Base-by-base conservation (phyloP, 2,797 vertebrate genomes). In the Pangasius krempfi region DNA sequence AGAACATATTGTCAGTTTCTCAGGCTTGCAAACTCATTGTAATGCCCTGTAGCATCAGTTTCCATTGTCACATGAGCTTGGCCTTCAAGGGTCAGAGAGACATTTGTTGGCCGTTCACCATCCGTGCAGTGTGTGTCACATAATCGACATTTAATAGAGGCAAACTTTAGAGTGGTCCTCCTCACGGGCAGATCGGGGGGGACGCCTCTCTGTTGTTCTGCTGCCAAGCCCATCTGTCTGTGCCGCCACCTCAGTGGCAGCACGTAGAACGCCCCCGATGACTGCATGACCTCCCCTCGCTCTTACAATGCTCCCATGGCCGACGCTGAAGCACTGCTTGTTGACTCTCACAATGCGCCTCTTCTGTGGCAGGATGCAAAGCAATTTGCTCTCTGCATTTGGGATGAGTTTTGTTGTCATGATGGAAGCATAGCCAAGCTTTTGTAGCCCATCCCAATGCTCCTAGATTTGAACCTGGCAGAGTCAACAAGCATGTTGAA, bases 61-160 rank as follows among this genome's bases (percentile, higher is more conserved):
- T 47, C 84, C 93, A 91, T 93, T 92, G 80, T 90, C 91, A 91
- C 92, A 94, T 95, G 92, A 95, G 95, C 92, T 94, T 89, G 95
- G 96, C 95, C 95, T 96, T 95, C 89, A 75, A 86, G 93, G 95
- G 94, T 96, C 95, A 95, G 89, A 88, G 92, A 95, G 94, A 95
- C 94, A 95, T 96, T 93, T 95, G 95, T 96, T 94, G 94, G 91
- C 90, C 89, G 89, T 91, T 91, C 94, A 88, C 94, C 93, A 94
- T 93, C 91, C 94, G 93, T 95, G 94, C 95, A 94, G 94, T 96
- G 95, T 94, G 94, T 92, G 94, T 94, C 95, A 94, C 95, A 94
- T 96, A 96, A 96, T 96, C 95, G 94, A 95, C 95, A 96, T 96
- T 96, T 96, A 96, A 96, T 96, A 94, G 95, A 96, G 95, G 95